phyloP scores from a whole-genome alignment of 2,797 vertebrate genomes.

The Pseudochirops cupreus region DNA sequence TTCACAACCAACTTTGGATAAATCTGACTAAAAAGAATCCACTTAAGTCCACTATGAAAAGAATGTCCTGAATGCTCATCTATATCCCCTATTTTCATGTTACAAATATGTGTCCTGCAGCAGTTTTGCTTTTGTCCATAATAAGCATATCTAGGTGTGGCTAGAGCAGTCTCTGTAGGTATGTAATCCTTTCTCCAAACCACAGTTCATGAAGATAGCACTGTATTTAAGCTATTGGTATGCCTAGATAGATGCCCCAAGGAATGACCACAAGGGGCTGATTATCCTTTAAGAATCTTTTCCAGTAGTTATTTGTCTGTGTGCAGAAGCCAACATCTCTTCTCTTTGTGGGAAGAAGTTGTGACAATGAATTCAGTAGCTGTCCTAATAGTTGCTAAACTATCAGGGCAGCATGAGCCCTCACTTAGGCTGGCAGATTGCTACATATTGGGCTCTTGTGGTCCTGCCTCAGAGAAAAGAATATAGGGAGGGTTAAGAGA shows the following conservation, averaged over 20 bases:
- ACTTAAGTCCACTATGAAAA: conserved; percentile 19
- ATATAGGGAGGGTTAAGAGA: not conserved
- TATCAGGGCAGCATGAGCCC: not conserved
- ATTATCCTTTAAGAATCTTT: conserved; percentile 51
- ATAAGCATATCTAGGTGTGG: conserved; percentile 18
- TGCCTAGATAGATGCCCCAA: conserved; percentile 50
- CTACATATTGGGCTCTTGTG: not conserved
- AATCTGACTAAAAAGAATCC: conserved; percentile 45
- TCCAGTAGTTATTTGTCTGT: conserved; percentile 50
- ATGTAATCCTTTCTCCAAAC: conserved; percentile 33
- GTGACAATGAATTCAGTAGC: conserved; percentile 22
- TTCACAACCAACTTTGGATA: conserved; percentile 30
- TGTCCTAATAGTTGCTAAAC: not conserved
- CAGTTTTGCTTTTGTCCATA: conserved; percentile 37
- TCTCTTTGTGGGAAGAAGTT: not conserved
- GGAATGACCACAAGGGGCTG: conserved; percentile 32
- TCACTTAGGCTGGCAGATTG: not conserved
- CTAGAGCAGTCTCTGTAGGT: conserved; percentile 2
- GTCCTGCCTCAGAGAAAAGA: not conserved
- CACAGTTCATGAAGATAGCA: conserved; percentile 2
- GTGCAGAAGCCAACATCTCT: conserved; percentile 10
- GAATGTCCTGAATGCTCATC: not conserved
- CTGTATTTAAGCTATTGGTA: conserved; percentile 41
- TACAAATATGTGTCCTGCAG: not conserved
- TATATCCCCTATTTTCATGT: not conserved